Conservation (phyloP, 2,113 vertebrate genomes). For the Rhea americana region DNA sequence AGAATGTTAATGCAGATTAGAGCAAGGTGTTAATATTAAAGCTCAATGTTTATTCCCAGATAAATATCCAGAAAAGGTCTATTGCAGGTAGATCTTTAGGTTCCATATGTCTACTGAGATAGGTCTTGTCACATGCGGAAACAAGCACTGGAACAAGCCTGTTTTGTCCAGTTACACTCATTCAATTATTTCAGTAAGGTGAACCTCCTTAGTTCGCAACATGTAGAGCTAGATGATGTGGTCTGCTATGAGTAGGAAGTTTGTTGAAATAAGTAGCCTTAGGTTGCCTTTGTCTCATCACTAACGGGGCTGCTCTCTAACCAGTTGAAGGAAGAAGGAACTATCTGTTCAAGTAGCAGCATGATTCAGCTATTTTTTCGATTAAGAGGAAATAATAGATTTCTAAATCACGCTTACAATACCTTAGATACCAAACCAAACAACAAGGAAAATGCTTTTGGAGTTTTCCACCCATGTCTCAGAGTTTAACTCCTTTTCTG, state of each 20-base stretch:
- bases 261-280: not conserved
- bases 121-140: too few species aligned
- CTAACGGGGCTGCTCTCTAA: fast-evolving
- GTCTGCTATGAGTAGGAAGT: not conserved
- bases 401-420: not conserved
- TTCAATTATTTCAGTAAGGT: not conserved
- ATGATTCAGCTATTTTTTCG: not conserved
- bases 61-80: not conserved
- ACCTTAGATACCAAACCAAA: not conserved
- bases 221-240: not conserved
- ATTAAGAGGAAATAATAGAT: not conserved
- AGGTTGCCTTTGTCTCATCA: not conserved
- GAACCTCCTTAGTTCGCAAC: not conserved
- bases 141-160: not conserved
- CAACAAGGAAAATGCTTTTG: not conserved
- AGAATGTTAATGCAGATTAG: not conserved
- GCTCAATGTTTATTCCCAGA: not conserved
- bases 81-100: not conserved
- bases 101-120: fast-evolving
- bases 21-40: not conserved
- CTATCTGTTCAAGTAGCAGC: not conserved
- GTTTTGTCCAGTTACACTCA: not conserved
- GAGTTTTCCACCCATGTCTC: not conserved
- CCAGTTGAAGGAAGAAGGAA: not conserved
- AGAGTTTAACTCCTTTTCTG: not conserved